A percentile compares a stretch with the other conserved stretches of the same genome.
Evolutionary conservation across 35 echinoderm and acorn worm species (phyloP).

Genomic region (Apostichopus californicus): DNA sequence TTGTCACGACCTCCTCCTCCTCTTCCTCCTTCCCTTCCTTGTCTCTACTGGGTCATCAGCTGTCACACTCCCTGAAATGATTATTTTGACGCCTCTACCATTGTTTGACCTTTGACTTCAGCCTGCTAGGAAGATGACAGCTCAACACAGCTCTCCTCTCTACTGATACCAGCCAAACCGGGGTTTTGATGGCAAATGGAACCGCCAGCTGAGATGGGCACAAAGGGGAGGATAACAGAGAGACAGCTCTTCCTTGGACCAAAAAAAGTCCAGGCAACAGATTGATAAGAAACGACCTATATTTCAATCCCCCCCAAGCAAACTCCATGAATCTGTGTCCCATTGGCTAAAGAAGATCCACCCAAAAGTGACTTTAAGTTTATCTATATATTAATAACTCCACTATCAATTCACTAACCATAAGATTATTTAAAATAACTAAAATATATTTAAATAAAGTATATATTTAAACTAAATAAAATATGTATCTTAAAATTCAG

Average conservation of each 20-base stretch:
- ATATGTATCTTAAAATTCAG: too few species aligned
- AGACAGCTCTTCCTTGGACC: background rate
- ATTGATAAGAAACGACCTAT: background rate
- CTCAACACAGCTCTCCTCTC: background rate
- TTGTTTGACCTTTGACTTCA: conserved; percentile 9
- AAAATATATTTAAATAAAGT: too few species aligned
- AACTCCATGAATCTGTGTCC: background rate
- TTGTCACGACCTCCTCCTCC: conserved; percentile 10
- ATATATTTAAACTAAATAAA: too few species aligned
- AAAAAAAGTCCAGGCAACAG: background rate
- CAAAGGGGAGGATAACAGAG: background rate
- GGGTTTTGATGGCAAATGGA: conserved; percentile 35
- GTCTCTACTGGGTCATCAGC: conserved; percentile 16
- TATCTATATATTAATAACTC: too few species aligned
- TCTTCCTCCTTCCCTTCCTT: background rate
- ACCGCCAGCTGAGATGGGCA: conserved; percentile 8
- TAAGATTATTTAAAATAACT: too few species aligned
- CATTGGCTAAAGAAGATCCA: too few species aligned
- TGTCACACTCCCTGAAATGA: conserved; percentile 42
- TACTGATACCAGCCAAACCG: conserved; percentile 1
- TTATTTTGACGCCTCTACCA: conserved; percentile 45
- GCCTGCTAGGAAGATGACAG: conserved; percentile 28
- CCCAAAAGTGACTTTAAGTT: too few species aligned
- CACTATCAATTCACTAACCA: too few species aligned
- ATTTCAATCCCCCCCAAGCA: background rate